These are phyloP conservation scores for Eriosoma lanigerum DNA, from an alignment of 1,140 invertebrate species.

Conservation along the genomic window DNA sequence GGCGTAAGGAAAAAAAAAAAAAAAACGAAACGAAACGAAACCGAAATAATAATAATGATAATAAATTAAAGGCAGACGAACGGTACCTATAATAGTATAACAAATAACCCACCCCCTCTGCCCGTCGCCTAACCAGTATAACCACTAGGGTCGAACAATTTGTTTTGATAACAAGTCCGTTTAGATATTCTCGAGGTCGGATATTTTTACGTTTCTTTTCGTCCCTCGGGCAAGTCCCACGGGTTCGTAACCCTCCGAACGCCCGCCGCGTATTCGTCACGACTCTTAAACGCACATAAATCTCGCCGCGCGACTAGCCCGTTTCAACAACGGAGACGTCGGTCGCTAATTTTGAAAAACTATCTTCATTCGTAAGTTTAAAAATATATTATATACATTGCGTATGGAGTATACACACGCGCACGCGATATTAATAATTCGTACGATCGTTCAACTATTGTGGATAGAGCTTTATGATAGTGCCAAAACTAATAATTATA, in stretches of 20 bases:
- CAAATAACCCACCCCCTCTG: background rate
- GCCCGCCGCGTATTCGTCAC: conserved; percentile 16
- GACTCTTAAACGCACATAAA: conserved; percentile 49
- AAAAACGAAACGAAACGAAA: too few species aligned
- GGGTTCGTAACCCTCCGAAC: background rate
- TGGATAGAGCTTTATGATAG: too few species aligned
- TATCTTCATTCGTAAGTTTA: background rate
- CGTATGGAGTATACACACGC: too few species aligned
- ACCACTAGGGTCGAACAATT: conserved; percentile 3
- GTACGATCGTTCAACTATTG: too few species aligned
- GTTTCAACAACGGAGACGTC: background rate
- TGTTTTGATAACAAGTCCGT: conserved; percentile 43
- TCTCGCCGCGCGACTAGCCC: background rate
- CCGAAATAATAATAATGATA: too few species aligned
- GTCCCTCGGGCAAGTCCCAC: background rate
- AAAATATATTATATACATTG: too few species aligned
- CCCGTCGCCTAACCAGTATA: too few species aligned
- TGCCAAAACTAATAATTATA: too few species aligned
- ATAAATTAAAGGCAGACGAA: too few species aligned
- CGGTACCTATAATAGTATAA: too few species aligned
- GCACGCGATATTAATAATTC: too few species aligned
- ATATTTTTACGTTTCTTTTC: background rate
- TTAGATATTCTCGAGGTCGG: conserved; percentile 18
- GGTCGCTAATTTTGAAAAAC: conserved; percentile 49
- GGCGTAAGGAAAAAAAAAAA: too few species aligned